Evolutionary conservation across 1,140 invertebrate species (phyloP).

Genomic region (Orius insidiosus): DNA sequence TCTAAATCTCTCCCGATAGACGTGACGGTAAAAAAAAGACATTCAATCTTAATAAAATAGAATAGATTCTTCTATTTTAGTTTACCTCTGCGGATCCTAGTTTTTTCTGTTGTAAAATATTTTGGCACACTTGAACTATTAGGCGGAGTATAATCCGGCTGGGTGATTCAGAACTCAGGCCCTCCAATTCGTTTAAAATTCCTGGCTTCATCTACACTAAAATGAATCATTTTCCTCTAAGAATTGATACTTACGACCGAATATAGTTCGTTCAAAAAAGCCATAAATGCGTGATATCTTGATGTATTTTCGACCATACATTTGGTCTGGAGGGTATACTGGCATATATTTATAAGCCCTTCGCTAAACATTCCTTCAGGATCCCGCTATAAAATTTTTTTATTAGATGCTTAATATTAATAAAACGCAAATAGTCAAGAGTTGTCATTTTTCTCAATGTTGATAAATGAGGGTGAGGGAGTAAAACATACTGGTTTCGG

Average conservation of each 20-base stretch:
- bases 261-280: slow-evolving; percentile 76
- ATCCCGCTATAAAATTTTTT: slow-evolving; percentile 40
- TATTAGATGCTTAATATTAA: not conserved
- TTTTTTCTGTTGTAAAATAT: too few species aligned
- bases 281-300: slow-evolving; percentile 63
- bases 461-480: too few species aligned
- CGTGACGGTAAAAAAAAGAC: slow-evolving; percentile 69
- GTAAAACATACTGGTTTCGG: too few species aligned
- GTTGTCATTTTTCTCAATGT: too few species aligned
- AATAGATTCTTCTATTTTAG: too few species aligned
- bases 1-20: slow-evolving; percentile 72
- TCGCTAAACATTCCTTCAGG: slow-evolving; percentile 73
- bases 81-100: too few species aligned
- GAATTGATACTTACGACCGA: slow-evolving; percentile 38
- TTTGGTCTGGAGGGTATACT: slow-evolving; percentile 75
- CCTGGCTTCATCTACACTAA: not conserved
- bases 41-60: slow-evolving; percentile 46
- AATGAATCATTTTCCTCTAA: not conserved
- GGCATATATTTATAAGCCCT: slow-evolving; percentile 69
- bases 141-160: too few species aligned
- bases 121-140: too few species aligned
- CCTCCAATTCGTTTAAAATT: too few species aligned
- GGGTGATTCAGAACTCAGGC: too few species aligned
- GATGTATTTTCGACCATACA: slow-evolving; percentile 34
- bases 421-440: too few species aligned